Percentiles rank a stretch among this genome's conserved stretches.
These are phyloP conservation scores for Vespertilio murinus DNA, from an alignment of 2,797 vertebrate genomes.

Conservation along the genomic window DNA sequence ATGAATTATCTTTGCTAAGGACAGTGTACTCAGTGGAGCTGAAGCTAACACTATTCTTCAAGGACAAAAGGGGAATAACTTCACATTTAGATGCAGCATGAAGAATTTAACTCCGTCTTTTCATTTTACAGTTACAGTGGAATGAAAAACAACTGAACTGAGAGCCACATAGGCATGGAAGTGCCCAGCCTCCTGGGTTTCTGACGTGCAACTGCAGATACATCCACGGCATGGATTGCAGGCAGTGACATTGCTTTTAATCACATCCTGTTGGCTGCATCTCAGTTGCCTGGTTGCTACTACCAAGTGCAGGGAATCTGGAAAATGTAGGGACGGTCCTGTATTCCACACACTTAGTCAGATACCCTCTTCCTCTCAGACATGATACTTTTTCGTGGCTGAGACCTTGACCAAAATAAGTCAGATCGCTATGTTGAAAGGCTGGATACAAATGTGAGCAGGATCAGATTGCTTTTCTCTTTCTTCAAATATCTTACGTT, in stretches of 20 bases:
- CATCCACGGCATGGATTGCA: not conserved
- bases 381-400: not conserved
- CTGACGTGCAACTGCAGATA: not conserved
- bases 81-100: not conserved
- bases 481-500: not conserved
- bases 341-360: not conserved
- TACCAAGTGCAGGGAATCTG: not conserved
- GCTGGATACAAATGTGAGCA: not conserved
- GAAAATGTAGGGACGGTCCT: not conserved
- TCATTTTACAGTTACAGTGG: not conserved
- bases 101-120: not conserved
- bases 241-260: not conserved
- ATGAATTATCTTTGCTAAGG: not conserved
- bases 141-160: not conserved
- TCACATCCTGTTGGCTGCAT: not conserved
- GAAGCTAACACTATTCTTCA: not conserved
- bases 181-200: not conserved
- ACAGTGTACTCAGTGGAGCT: not conserved
- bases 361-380: not conserved
- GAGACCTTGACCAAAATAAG: not conserved
- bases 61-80: slow-evolving; percentile 3
- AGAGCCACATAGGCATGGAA: not conserved
- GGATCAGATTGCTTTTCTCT: not conserved
- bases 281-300: not conserved
- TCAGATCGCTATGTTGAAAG: not conserved